Conservation (phyloP, 2,888 invertebrate genomes). For the Synergus gifuensis region DNA sequence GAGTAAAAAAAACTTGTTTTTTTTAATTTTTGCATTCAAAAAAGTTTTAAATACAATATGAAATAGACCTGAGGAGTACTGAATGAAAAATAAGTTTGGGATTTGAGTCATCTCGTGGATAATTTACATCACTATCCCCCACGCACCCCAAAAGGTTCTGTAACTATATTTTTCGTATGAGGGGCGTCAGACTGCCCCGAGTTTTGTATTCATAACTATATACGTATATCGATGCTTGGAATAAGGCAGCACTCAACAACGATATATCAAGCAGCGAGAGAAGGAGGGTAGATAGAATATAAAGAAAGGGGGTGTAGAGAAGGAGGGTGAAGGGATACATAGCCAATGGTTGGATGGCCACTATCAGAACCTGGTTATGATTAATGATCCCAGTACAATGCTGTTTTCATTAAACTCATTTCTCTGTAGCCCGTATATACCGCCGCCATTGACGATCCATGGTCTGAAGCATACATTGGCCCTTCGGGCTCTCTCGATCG, state of each 20-base stretch:
- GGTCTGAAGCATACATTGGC: conserved; percentile 60
- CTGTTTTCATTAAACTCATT: conserved; percentile 78
- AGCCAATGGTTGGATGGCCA: conserved; percentile 69
- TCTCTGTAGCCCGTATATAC: conserved; percentile 67
- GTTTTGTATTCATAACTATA: conserved; percentile 68
- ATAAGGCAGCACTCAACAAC: conserved; percentile 66
- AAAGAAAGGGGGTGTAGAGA: conserved; percentile 46
- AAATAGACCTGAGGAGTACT: not conserved
- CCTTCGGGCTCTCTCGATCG: conserved; percentile 64
- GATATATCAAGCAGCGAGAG: conserved; percentile 69
- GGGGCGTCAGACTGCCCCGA: conserved; percentile 62
- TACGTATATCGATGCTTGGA: conserved; percentile 54
- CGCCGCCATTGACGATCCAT: conserved; percentile 63
- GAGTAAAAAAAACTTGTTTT: too few species aligned
- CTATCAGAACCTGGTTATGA: conserved; percentile 75
- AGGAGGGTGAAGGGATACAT: conserved; percentile 40
- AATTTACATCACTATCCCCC: not conserved
- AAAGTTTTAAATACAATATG: too few species aligned
- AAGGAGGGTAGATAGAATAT: conserved; percentile 51
- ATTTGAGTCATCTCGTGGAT: not conserved
- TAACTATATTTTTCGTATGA: conserved; percentile 37
- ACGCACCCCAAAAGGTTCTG: not conserved
- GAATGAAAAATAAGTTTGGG: not conserved
- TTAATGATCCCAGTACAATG: conserved; percentile 76
- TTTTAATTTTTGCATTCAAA: too few species aligned